phyloP scores from a whole-genome alignment of 2,113 vertebrate genomes.

The Pampusana beccarii region DNA sequence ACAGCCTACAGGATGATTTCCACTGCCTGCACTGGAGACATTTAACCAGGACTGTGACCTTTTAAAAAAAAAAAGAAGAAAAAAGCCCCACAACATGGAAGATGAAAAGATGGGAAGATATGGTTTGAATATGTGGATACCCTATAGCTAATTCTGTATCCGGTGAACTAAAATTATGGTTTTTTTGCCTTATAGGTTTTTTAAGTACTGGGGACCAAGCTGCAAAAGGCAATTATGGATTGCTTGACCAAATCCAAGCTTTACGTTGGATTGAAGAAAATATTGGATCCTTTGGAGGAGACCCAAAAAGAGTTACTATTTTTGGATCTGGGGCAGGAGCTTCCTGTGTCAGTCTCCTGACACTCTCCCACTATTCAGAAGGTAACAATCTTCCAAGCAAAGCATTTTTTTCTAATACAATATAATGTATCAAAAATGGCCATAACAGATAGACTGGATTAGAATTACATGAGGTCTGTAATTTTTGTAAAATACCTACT shows the following conservation, averaged over 20 bases:
- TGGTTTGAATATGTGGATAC: constrained; percentile 20
- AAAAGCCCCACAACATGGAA: not conserved
- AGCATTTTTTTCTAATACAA: not conserved
- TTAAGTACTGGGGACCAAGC: constrained; percentile 97
- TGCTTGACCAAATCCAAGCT: constrained; percentile 97
- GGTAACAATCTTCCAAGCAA: constrained; percentile 75
- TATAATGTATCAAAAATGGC: not conserved
- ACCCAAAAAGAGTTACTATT: constrained; percentile 94
- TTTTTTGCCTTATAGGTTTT: constrained; percentile 81
- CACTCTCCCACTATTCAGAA: constrained; percentile 96
- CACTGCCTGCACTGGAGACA: not conserved
- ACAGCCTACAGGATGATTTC: not conserved
- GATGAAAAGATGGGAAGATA: not conserved
- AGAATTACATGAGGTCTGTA: not conserved
- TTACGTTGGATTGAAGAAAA: constrained; percentile 97
- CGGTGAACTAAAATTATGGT: not conserved
- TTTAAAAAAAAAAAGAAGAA: not conserved
- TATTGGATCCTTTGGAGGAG: constrained; percentile 93
- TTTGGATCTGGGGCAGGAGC: constrained; percentile 97
- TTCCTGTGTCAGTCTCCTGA: constrained; percentile 94
- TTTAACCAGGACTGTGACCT: constrained; percentile 2
- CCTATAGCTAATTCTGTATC: constrained; percentile 10
- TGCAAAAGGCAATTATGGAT: constrained; percentile 95
- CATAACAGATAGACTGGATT: not conserved
- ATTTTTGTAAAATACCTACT: not conserved